Evolutionary conservation across 2,113 vertebrate species (phyloP), one percentile per base, ranked within the genome.

Genomic region (Nannospalax galili): DNA sequence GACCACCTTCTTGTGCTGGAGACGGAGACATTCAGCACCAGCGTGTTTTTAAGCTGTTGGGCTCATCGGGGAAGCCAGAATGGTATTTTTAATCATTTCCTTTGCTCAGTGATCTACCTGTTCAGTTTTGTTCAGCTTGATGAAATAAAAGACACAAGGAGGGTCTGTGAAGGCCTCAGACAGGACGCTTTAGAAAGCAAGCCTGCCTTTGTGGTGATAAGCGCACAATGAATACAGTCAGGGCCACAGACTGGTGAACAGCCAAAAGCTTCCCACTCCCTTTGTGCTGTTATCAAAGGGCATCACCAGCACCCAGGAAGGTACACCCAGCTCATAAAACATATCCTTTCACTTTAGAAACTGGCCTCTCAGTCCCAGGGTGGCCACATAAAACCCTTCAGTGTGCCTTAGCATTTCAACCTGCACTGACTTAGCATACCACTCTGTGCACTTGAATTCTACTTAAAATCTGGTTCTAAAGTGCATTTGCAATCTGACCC

Each of bases 211-310:
- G 0, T 0, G 11, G 67, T 0, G 67, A 88, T 95, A 95, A 96
- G 81, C 70, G 22, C 74, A 97, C 97, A 97, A 96, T 92, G 94
- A 40, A 45, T 0, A 28, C 70, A 86, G 90, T 97, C 97, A 97
- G 19, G n/a, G 91, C 52, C 60, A 17, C 4, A 78, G 88, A 73
- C 30, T 1, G 14, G 52, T 14, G 12, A 73, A 92, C 81, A 94
- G 90, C 22, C 45, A 52, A 91, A 42, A 85, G 79, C 84, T 88
- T 94, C 93, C 80, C 62, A 78, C 75, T 77, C 24, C 73, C 77
- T 96, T 84, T 96, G 94, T 92, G 84, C 58, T 60, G 1, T 88
- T 94, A 96, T 96, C 96, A 82, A 70, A 70, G 37, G 80, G 75
- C 75, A 96, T 92, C 93, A 2, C 72, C 11, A n/a, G 40, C 30